Evolutionary conservation across 2,113 vertebrate species (phyloP).

Genomic region (Heterocephalus glaber): DNA sequence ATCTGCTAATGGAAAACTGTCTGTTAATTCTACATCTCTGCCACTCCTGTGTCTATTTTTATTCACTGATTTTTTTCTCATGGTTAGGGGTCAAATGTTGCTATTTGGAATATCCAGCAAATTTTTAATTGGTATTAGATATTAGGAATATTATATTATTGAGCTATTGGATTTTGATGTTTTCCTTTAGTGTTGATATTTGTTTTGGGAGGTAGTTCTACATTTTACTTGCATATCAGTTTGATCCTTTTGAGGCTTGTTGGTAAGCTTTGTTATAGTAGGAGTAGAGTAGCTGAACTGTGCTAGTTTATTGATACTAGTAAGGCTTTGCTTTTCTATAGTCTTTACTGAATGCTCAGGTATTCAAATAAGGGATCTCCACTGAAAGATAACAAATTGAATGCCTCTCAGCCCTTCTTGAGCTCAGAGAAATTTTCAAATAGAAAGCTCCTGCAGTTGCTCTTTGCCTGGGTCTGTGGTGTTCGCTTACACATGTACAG

Average conservation of each 20-base stretch:
- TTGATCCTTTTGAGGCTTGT: not conserved
- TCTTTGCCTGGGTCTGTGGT: not conserved
- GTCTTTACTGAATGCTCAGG: not conserved
- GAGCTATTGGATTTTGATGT: not conserved
- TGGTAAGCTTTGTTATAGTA: constrained; percentile 1
- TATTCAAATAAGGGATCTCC: not conserved
- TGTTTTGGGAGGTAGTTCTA: not conserved
- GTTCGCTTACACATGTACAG: not conserved
- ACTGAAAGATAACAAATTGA: not conserved
- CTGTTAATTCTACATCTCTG: not conserved
- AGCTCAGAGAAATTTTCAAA: not conserved
- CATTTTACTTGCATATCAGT: not conserved
- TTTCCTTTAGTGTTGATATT: not conserved
- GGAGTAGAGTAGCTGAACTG: not conserved
- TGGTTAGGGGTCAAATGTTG: not conserved
- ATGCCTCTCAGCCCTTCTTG: not conserved
- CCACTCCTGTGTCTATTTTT: not conserved
- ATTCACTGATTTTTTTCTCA: not conserved
- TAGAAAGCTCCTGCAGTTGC: not conserved
- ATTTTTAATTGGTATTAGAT: not conserved
- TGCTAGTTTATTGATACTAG: not conserved
- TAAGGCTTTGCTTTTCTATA: not conserved
- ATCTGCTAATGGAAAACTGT: not conserved
- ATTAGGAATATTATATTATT: not conserved
- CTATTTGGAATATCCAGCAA: not conserved